Conservation (phyloP, 2,888 invertebrate genomes). For the Tetranychus piercei region DNA sequence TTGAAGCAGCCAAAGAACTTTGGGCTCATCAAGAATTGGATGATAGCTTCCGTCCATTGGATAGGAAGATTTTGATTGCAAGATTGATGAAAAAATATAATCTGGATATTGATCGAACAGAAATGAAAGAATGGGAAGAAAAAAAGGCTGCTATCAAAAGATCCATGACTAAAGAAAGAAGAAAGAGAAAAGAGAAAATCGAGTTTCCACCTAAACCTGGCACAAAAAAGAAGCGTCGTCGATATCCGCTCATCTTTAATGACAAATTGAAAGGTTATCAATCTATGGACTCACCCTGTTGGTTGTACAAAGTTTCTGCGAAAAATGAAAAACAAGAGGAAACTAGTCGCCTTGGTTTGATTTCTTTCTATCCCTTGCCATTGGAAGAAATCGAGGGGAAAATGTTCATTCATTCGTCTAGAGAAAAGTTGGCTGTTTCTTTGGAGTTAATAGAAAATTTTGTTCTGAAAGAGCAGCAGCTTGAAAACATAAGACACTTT, state of each 20-base stretch:
- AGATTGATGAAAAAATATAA: not conserved
- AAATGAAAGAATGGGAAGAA: not conserved
- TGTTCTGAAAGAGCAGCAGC: not conserved
- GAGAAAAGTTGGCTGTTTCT: not conserved
- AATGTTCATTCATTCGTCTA: not conserved
- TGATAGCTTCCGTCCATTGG: not conserved
- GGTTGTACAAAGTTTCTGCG: not conserved
- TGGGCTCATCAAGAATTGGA: not conserved
- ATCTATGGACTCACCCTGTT: not conserved
- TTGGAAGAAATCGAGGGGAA: not conserved
- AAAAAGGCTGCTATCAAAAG: not conserved
- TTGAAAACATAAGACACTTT: not conserved
- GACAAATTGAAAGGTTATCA: not conserved
- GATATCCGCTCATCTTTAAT: not conserved
- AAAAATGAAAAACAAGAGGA: not conserved
- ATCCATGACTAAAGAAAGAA: no score
- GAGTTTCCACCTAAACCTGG: not conserved
- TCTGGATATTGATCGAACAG: not conserved
- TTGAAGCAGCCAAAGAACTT: not conserved
- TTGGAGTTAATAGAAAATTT: not conserved
- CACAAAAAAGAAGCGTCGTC: not conserved
- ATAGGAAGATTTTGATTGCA: not conserved
- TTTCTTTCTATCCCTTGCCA: not conserved
- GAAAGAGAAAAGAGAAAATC: not conserved
- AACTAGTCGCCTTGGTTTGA: not conserved